Conservation (phyloP, 2,113 vertebrate species). For the Chiloscyllium plagiosum region DNA sequence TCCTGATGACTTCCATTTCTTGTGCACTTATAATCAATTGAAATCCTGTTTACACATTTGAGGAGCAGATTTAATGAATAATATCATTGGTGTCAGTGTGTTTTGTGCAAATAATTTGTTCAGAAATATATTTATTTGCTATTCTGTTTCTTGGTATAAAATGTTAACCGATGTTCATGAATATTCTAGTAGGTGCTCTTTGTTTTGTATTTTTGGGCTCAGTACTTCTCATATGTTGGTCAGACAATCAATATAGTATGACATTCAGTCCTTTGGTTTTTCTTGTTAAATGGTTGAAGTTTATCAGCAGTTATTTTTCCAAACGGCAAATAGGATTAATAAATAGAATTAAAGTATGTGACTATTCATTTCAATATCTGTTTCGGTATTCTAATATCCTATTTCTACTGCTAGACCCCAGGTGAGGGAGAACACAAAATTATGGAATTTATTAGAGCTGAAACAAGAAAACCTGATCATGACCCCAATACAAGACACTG, state of each 20-base stretch:
- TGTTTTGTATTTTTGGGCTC: not conserved
- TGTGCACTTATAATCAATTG: not conserved
- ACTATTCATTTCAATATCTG: not conserved
- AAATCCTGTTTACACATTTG: not conserved
- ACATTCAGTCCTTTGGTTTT: not conserved
- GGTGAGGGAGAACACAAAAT: slow-evolving; percentile 99
- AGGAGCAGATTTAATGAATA: not conserved
- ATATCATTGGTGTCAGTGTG: not conserved
- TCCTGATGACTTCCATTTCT: not conserved
- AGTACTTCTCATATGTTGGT: not conserved
- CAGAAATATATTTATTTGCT: not conserved
- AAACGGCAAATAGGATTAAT: not conserved
- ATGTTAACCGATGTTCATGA: not conserved
- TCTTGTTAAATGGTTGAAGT: not conserved
- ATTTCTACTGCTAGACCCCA: slow-evolving; percentile 69
- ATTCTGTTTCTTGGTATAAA: not conserved
- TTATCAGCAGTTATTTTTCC: not conserved
- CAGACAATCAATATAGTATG: not conserved
- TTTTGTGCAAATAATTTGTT: not conserved
- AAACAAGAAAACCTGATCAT: slow-evolving; percentile 74
- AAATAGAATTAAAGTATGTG: not conserved
- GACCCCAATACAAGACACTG: slow-evolving; percentile 93
- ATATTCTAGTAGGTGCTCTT: not conserved
- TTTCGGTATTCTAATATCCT: slow-evolving; percentile 27
- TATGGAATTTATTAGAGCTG: slow-evolving; percentile 97